These are phyloP conservation scores for Eucera pruinosa DNA, from an alignment of 2,888 invertebrate species.

Conservation along the genomic window DNA sequence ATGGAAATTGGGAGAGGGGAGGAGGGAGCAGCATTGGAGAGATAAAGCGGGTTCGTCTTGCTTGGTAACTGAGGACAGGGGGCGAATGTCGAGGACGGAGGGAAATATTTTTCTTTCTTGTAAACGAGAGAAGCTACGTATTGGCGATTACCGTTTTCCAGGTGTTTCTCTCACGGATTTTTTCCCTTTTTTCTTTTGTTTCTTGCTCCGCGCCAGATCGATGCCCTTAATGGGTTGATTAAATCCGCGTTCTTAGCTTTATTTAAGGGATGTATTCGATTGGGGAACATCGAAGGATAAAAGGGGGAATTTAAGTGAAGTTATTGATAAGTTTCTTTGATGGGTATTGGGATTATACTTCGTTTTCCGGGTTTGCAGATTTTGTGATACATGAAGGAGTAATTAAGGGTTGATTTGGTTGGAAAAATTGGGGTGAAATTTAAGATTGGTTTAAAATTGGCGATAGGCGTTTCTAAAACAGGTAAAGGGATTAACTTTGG, in stretches of 20 bases:
- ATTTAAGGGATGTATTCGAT: background rate
- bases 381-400: too few relatives aligned
- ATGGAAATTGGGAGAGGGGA: conserved; percentile 22
- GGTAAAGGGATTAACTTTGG: too few relatives aligned
- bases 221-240: conserved; percentile 14
- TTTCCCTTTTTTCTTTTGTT: too few relatives aligned
- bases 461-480: too few relatives aligned
- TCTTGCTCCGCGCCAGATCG: conserved; percentile 16
- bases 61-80: conserved; percentile 61
- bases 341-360: too few relatives aligned
- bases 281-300: too few relatives aligned
- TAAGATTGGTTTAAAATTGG: too few relatives aligned
- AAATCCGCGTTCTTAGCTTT: conserved; percentile 1
- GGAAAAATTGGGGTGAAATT: too few relatives aligned
- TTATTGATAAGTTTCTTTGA: too few relatives aligned
- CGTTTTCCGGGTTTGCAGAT: too few relatives aligned
- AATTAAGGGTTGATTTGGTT: too few relatives aligned
- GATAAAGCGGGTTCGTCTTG: conserved; percentile 66
- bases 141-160: conserved; percentile 32
- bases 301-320: too few relatives aligned
- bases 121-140: conserved; percentile 39
- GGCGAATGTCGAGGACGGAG: conserved; percentile 52
- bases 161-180: conserved; percentile 35
- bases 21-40: conserved; percentile 36
- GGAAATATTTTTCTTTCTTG: conserved; percentile 62